These are phyloP conservation scores for Gobio occitaniae DNA, from an alignment of 2,797 vertebrate species.

Conservation along the genomic window DNA sequence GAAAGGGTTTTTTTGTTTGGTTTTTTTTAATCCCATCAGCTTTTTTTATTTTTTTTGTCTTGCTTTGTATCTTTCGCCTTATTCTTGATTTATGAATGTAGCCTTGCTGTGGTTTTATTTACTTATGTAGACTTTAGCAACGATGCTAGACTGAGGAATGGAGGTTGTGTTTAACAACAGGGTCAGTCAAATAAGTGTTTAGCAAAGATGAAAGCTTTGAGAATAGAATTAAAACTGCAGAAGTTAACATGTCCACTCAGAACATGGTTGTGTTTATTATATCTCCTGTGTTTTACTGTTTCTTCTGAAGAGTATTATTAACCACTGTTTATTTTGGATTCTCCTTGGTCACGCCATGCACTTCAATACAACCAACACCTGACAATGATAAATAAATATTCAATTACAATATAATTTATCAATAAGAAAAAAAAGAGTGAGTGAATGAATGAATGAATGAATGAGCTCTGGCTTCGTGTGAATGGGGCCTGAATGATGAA, in stretches of 20 bases:
- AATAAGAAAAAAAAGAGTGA: neutral
- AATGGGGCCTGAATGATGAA: no score
- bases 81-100: slow-evolving; percentile 23
- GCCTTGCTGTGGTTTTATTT: neutral
- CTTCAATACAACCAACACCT: no score
- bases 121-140: neutral
- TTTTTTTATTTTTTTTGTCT: neutral
- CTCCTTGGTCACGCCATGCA: no score
- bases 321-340: no score
- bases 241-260: neutral
- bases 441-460: neutral
- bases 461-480: no score
- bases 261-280: no score
- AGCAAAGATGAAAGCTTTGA: neutral
- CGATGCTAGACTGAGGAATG: neutral
- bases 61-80: neutral
- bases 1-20: neutral
- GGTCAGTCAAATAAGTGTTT: neutral
- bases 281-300: no score
- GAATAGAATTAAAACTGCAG: neutral
- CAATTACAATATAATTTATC: neutral
- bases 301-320: no score
- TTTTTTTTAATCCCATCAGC: neutral
- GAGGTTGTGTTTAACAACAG: neutral
- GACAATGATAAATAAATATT: neutral